Percentiles rank a stretch among this genome's conserved stretches.
These are phyloP conservation scores for Lamproptera curius DNA, from an alignment of 2,888 invertebrate genomes.

Conservation along the genomic window DNA sequence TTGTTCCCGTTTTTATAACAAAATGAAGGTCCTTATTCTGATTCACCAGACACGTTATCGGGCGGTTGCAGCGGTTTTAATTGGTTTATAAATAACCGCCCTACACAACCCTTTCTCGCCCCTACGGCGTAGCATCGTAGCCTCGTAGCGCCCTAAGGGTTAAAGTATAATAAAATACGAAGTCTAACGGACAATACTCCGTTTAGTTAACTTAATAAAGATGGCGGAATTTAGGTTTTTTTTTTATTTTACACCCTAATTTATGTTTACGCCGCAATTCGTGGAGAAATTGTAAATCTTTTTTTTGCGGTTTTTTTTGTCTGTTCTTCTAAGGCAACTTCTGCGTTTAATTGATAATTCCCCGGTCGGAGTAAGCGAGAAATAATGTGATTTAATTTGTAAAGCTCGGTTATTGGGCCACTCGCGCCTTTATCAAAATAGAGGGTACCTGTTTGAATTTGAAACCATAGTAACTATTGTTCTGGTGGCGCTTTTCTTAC, in stretches of 20 bases:
- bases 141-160: conserved; percentile 52
- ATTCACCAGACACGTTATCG: conserved; percentile 56
- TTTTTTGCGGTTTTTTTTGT: conserved; percentile 1
- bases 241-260: conserved; percentile 28
- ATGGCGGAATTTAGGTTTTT: conserved; percentile 30
- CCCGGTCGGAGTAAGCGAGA: neutral
- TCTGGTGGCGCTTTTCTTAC: too few species aligned
- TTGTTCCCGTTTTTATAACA: conserved; percentile 2
- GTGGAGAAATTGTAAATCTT: conserved; percentile 10
- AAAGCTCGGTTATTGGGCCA: neutral
- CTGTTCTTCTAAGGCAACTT: neutral
- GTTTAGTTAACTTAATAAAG: conserved; percentile 33
- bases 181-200: conserved; percentile 53
- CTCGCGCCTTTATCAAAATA: too few species aligned
- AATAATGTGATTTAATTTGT: neutral
- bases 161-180: conserved; percentile 40
- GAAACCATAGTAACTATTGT: too few species aligned
- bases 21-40: conserved; percentile 30
- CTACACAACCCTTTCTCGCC: conserved; percentile 48
- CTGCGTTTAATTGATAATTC: neutral
- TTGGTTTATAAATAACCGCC: conserved; percentile 74
- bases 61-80: conserved; percentile 63
- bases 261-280: conserved; percentile 15
- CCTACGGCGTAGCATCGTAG: conserved; percentile 19
- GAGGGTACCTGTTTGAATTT: too few species aligned